phyloP scores from a whole-genome alignment of 1,140 invertebrate species.

The Cydia fagiglandana region DNA sequence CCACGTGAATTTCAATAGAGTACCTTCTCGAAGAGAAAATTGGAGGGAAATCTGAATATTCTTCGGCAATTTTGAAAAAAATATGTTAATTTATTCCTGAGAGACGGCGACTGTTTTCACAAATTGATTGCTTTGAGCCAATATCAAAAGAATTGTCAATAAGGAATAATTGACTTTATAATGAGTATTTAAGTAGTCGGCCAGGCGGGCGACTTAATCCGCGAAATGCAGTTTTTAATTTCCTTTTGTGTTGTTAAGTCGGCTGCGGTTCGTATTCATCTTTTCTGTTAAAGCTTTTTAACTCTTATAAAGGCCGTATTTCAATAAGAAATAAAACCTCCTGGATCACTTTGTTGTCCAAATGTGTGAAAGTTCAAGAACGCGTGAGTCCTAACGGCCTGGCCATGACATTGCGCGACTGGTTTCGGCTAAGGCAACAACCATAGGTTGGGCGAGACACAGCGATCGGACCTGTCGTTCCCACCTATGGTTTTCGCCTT shows the following conservation, averaged over 20 bases:
- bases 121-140: constrained; percentile 65
- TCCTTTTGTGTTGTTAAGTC: neutral
- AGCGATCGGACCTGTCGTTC: no score
- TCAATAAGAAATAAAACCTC: no score
- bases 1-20: constrained; percentile 69
- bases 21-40: constrained; percentile 64
- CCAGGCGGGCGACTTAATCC: constrained; percentile 12
- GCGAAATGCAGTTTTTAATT: neutral
- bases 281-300: neutral
- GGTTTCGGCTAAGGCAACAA: no score
- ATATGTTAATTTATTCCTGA: constrained; percentile 69
- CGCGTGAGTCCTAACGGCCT: no score
- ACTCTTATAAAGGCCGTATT: no score
- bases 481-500: no score
- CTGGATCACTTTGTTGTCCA: no score
- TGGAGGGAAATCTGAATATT: constrained; percentile 72
- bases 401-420: no score
- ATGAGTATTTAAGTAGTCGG: constrained; percentile 35
- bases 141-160: constrained; percentile 63
- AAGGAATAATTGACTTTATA: constrained; percentile 53
- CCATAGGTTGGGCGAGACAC: no score
- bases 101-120: constrained; percentile 61
- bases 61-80: constrained; percentile 66
- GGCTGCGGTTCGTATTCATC: neutral
- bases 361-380: no score